These are phyloP conservation scores for Apus apus DNA, from an alignment of 2,113 vertebrate species.

Conservation along the genomic window DNA sequence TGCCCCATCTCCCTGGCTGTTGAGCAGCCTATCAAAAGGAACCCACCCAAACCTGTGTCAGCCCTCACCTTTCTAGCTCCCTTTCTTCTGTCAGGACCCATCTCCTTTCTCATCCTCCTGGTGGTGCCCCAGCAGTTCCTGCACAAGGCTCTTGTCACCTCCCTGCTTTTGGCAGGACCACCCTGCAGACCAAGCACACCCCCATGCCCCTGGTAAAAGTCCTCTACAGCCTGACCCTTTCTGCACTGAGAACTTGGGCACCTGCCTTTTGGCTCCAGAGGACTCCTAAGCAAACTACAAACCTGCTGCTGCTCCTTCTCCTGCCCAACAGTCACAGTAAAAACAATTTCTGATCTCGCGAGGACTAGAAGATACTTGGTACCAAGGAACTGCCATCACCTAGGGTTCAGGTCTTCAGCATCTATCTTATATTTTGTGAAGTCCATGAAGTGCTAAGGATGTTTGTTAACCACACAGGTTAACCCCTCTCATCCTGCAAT, in stretches of 20 bases:
- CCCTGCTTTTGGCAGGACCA: not conserved
- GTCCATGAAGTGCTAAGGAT: rapidly evolving
- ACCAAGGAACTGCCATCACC: not conserved
- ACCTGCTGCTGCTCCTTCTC: not conserved
- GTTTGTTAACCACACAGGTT: not conserved
- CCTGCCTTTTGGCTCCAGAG: not conserved
- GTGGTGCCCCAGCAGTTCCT: not conserved
- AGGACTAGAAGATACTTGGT: not conserved
- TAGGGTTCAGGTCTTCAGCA: not conserved
- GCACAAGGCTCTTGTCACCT: not conserved
- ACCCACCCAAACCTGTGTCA: rapidly evolving
- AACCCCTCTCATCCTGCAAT: not conserved
- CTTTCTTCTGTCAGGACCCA: not conserved
- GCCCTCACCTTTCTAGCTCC: not conserved
- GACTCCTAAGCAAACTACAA: not conserved
- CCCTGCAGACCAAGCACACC: rapidly evolving
- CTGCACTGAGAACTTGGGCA: not conserved
- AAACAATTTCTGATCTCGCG: rapidly evolving
- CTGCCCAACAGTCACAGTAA: not conserved
- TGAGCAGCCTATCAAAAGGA: not conserved
- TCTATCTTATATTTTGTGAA: not conserved
- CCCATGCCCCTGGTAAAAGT: not conserved
- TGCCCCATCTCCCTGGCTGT: not conserved
- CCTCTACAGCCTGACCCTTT: rapidly evolving
- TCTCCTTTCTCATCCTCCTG: not conserved